Base-by-base conservation (phyloP, 2,888 invertebrate genomes). In the Cosmia pyralina region DNA sequence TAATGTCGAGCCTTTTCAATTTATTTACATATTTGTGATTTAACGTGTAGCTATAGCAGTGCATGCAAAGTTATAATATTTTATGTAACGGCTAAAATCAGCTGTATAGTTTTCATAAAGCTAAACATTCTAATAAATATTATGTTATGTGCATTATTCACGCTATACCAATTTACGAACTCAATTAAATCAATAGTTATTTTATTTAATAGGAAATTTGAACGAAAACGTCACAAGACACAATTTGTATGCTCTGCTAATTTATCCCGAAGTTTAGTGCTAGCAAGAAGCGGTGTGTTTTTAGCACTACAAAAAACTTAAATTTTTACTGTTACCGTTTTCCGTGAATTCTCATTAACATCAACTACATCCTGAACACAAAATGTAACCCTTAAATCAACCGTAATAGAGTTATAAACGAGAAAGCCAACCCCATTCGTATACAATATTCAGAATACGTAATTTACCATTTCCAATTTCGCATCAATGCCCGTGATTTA, bases 401-500 rank as follows among this genome's bases (percentile, higher is more conserved):
- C 52, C 52, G 6, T 66, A 83, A 79, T 71, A 81, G 70, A 75
- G 83, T 75, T 71, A 83, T 62, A 64, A 81, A 83, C 48, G 83
- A 41, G 28, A 69, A 60, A 74, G 41, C 65, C 75, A 34, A 53
- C 72, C 71, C 84, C 69, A 82, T 78, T 73, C 46, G 65, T 65
- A 78, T 75, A 64, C 76, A 75, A 82, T 71, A 87, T 84, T 82
- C 83, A 79, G 77, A 86, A 80, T 85, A 76, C 87, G 82, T 91
- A 88, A 88, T 90, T 89, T 87, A 87, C 85, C 87, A 87, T 86
- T 90, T 88, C 90, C 93, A 94, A 95, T 94, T 93, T 93, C 92
- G 90, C 92, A 94, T 94, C 94, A 93, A 94, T 94, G 90, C 89
- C 92, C 81, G 91, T 95, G 95, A 95, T 96, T 95, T 95, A 95